Conservation (phyloP, 2,888 invertebrate genomes). For the Tuberolachnus salignus region DNA sequence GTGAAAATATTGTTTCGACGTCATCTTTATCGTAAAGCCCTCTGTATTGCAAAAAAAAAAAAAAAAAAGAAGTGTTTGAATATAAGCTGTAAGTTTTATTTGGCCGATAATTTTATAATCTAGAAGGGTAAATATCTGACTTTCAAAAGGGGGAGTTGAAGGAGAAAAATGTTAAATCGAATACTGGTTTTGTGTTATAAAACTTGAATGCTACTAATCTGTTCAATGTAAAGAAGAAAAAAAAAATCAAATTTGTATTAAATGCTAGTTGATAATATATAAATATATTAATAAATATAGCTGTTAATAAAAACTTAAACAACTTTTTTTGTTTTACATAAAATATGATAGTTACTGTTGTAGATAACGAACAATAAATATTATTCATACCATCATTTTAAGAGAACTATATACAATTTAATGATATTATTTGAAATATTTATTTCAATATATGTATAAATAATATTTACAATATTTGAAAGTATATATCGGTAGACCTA, state of each 20-base stretch:
- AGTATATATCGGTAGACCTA: too few species aligned
- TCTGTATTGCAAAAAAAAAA: constrained; percentile 41
- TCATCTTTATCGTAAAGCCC: constrained; percentile 9
- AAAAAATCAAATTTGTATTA: background rate
- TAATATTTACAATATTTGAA: too few species aligned
- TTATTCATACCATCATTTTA: too few species aligned
- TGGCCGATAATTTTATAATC: constrained; percentile 44
- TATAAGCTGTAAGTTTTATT: constrained; percentile 41
- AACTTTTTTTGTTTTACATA: too few species aligned
- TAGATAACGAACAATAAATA: too few species aligned
- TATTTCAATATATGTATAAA: too few species aligned
- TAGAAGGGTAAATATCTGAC: constrained; percentile 49
- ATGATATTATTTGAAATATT: too few species aligned
- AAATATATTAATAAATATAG: too few species aligned
- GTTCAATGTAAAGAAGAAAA: background rate
- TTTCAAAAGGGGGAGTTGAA: constrained; percentile 47
- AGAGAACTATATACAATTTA: too few species aligned
- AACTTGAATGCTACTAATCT: background rate
- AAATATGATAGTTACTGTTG: too few species aligned
- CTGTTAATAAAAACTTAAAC: too few species aligned
- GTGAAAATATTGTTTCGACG: constrained; percentile 15
- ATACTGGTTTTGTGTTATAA: constrained; percentile 25
- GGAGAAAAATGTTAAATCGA: constrained; percentile 42
- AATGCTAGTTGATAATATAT: too few species aligned
- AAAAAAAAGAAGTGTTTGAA: constrained; percentile 30